Base-by-base conservation (phyloP, 1,140 invertebrate genomes). In the Penaeus japonicus region DNA sequence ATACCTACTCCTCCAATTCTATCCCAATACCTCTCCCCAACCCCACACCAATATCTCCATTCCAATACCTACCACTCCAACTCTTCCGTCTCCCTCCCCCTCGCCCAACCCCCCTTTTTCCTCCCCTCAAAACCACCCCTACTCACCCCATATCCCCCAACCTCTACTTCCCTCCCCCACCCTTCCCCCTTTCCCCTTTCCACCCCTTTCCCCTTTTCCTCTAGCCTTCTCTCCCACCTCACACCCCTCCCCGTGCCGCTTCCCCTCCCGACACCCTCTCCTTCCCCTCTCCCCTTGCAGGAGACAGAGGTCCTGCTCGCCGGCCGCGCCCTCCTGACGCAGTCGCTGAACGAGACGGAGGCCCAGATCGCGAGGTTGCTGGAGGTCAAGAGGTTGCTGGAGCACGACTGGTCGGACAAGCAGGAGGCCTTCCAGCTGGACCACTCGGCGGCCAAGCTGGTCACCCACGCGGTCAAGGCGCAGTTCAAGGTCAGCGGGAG, bases 401-500 rank as follows among this genome's bases (percentile, higher is more conserved):
- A 90, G 70, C 87, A 89, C 62, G 87, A 89, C 59, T 90, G 90
- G 90, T 90, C 90, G 5, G 90, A 90, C 80, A 90, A 90, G 54
- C 90, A 87, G 75, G 90, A 90, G 20, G 90, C 90, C 27, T 89
- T 90, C 32, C 90, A 90, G 77, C 73, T 90, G 32, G 90, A 90
- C 59, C 84, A 85, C 83, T 87, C 62, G 18, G 90, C 90, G 22
- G 90, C 90, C 27, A 90, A 89, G 53, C 87, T 90, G 0, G 83
- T 83, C 39, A 87, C 83, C 54, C 70, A 89, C 30, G 54, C 79
- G 0, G 35, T 75, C n/a, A 47, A 78, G 57, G 90, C 90, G 0
- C 90, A 90, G 75, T 90, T 89, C 62, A 90, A 90, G 85, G 90
- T 89, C 22, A 59, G 18, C n/a, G n/a, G n/a, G 30, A 17, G 32